Base-by-base conservation (phyloP, 2,113 vertebrate species). In the Gavialis gangeticus region DNA sequence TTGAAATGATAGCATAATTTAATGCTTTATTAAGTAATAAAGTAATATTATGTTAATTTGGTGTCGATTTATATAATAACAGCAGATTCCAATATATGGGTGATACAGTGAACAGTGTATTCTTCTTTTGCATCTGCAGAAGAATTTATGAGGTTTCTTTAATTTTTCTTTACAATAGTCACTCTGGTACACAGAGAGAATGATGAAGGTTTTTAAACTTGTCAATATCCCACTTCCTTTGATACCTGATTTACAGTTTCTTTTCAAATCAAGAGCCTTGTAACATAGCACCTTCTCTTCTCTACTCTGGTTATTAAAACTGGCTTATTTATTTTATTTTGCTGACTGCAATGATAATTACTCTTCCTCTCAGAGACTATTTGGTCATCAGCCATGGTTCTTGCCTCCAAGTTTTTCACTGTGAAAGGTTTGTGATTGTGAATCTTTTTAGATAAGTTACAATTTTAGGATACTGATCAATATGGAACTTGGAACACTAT, bases 91-190 rank as follows among this genome's bases (percentile, higher is more conserved):
- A 30, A 57, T n/a, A 63, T 28, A 55, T 4, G 6, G 30, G 69
- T 55, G 18, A 84, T 10, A 6, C 56, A 27, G 2, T 79, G 24
- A 89, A 34, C 34, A 60, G 30, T 27, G 17, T 14, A 22, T 13
- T 91, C 75, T 10, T 62, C 18, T 13, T 84, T 56, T 82, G 86
- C 46, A 64, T 46, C 37, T 4, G 16, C 15, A 24, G 3, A 25
- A 1, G 1, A 59, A 90, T 66, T 86, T 67, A 46, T 88, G 27
- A 46, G 59, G 46, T 66, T 92, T 66, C 9, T 80, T 91, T 79
- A 78, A 78, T 87, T 90, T 88, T 30, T 63, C 89, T 66, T 87
- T 85, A 85, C n/a, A 87, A 59, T 30, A 78, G 75, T 91, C 27
- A 82, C 54, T 91, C 46, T 21, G 10, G 21, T 63, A 83, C 27